Evolutionary conservation across 1,140 invertebrate genomes (phyloP).

Genomic region (Brachionus angularis): DNA sequence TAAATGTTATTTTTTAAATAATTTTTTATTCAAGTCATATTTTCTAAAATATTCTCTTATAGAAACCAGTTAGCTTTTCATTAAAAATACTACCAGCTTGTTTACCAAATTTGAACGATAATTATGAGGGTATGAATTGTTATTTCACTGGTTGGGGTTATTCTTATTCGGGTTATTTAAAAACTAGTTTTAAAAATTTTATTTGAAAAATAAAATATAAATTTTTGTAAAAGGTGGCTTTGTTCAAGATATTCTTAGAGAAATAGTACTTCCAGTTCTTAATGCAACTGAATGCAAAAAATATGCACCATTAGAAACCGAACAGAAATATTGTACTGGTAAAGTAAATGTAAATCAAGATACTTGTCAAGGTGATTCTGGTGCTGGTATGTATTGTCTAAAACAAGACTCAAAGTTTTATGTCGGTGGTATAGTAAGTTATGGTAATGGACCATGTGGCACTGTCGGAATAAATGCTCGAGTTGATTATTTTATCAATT

Average conservation of each 20-base stretch:
- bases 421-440: slow-evolving; percentile 23
- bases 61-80: not conserved
- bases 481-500: slow-evolving; percentile 5
- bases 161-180: slow-evolving; percentile 2
- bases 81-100: slow-evolving; percentile 30
- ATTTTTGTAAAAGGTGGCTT: not conserved
- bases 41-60: not conserved
- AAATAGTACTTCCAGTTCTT: not conserved
- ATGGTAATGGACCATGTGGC: slow-evolving; percentile 4
- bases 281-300: not conserved
- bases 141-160: slow-evolving; percentile 29
- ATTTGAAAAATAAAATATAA: not conserved
- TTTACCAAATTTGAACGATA: not conserved
- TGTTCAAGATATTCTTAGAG: slow-evolving; percentile 13
- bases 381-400: slow-evolving; percentile 22
- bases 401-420: slow-evolving; percentile 27
- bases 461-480: not conserved
- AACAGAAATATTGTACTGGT: slow-evolving; percentile 40
- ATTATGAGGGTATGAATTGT: slow-evolving; percentile 10
- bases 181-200: not conserved
- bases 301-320: not conserved
- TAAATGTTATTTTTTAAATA: not conserved
- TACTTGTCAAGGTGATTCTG: slow-evolving; percentile 40
- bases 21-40: not conserved
- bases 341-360: not conserved